Conservation (phyloP, 1,140 invertebrate genomes). For the Pogonomyrmex barbatus region DNA sequence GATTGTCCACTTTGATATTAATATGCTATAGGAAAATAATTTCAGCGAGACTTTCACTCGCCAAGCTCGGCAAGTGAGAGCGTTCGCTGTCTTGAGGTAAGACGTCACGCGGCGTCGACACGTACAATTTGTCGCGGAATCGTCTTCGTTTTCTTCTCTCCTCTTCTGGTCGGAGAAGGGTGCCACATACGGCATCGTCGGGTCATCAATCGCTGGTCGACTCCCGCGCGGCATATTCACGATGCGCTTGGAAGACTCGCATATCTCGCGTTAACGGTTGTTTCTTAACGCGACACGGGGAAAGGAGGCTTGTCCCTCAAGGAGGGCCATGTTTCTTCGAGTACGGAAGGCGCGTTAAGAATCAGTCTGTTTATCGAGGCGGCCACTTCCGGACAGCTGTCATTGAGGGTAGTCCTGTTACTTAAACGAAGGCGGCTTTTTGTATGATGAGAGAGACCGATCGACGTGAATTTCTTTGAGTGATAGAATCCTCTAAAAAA, state of each 20-base stretch:
- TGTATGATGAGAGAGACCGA: not conserved
- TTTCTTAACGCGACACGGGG: constrained; percentile 73
- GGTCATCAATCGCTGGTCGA: constrained; percentile 73
- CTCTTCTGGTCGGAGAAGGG: constrained; percentile 55
- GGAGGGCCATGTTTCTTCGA: constrained; percentile 64
- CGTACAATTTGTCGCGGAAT: constrained; percentile 40
- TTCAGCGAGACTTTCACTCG: constrained; percentile 40
- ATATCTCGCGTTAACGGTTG: constrained; percentile 72
- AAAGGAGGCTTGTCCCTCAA: constrained; percentile 70
- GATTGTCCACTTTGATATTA: constrained; percentile 28
- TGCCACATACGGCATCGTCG: constrained; percentile 41
- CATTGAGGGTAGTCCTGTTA: not conserved
- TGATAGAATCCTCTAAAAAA: not conserved
- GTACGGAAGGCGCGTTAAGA: constrained; percentile 71
- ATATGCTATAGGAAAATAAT: constrained; percentile 14
- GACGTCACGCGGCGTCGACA: constrained; percentile 29
- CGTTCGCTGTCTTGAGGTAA: not conserved
- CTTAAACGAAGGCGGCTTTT: not conserved
- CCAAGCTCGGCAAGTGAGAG: not conserved
- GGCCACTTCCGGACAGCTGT: constrained; percentile 75
- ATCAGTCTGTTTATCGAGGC: constrained; percentile 38
- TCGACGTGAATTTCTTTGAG: not conserved
- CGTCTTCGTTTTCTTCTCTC: constrained; percentile 37
- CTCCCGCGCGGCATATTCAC: constrained; percentile 37
- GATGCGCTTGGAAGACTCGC: constrained; percentile 51